These are phyloP conservation scores for Cheilosia grossa DNA, from an alignment of 2,888 invertebrate species.

Conservation along the genomic window DNA sequence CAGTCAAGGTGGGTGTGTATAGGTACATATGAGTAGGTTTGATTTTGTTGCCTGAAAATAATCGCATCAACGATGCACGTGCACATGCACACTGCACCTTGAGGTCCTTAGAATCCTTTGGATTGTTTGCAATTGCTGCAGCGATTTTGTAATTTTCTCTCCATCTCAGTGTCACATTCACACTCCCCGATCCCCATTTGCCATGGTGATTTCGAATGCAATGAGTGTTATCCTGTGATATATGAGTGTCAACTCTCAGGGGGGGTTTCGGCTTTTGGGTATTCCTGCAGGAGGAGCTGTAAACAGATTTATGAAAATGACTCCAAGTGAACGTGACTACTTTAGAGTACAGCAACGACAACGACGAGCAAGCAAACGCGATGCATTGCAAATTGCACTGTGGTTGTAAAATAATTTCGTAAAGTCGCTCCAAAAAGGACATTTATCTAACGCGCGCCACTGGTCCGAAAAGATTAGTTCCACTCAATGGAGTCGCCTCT, in stretches of 20 bases:
- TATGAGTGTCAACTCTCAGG: constrained; percentile 60
- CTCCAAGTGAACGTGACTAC: constrained; percentile 68
- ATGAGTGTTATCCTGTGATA: constrained; percentile 74
- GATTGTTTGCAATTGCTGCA: constrained; percentile 67
- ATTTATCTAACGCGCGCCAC: constrained; percentile 69
- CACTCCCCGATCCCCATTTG: constrained; percentile 4
- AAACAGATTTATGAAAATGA: constrained; percentile 75
- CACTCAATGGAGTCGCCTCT: constrained; percentile 52
- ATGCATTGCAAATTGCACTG: constrained; percentile 65
- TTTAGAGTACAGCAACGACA: not conserved
- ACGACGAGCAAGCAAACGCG: constrained; percentile 21
- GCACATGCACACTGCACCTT: constrained; percentile 31
- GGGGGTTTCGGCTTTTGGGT: constrained; percentile 10
- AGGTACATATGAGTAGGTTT: constrained; percentile 17
- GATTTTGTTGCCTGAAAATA: constrained; percentile 60
- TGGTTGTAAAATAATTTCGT: constrained; percentile 71
- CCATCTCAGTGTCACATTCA: constrained; percentile 44
- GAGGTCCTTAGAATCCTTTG: constrained; percentile 1
- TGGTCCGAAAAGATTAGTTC: constrained; percentile 72
- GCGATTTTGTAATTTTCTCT: constrained; percentile 69
- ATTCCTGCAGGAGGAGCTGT: constrained; percentile 52
- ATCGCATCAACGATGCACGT: constrained; percentile 62
- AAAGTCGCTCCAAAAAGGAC: constrained; percentile 55
- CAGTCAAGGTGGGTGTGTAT: not conserved
- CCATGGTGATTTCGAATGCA: constrained; percentile 66